Base-by-base conservation (phyloP, 2,797 vertebrate species). In the Thamnophis elegans region DNA sequence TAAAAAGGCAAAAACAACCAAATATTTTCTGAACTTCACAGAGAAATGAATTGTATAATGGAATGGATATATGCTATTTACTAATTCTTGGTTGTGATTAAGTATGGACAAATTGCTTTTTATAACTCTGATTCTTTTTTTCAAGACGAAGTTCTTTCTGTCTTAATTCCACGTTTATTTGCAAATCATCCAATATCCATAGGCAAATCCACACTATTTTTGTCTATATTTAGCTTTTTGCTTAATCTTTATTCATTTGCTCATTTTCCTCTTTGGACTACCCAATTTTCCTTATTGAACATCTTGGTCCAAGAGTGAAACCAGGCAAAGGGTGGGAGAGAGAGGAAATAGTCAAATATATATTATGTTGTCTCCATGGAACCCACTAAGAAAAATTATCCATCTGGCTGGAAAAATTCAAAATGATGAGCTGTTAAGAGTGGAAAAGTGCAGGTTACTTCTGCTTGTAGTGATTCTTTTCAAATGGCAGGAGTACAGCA, bases 401-500 rank as follows among this genome's bases (percentile, higher is more conserved):
- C 36, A 32, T 26, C 32, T 82, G 60, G 90, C 42, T 90, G 54
- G 85, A 93, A 90, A 90, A 88, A 14, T 22, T 55, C 8, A 86
- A 87, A 62, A 16, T 89, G n/a, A 94, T 20, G 8, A 94, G 2
- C 56, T 92, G 26, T 82, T 92, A 90, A 93, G 89, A 85, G 55
- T 62, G 56, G 28, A 58, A 65, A 85, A 88, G 60, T 14, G 92
- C 93, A 94, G 60, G 55, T 90, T 32, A 53, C 91, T 92, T 92
- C 68, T 85, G 18, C 60, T 47, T 91, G 28, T 56, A 62, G 32
- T 1, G 3, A 93, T n/a, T 55, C 53, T 94, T 55, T 92, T 78
- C 91, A 82, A 4, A 91, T 92, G 93, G 25, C 53, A 94, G 91
- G 82, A 87, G 55, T 89, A 12, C 26, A 94, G 85, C 92, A 94